These are phyloP conservation scores for Laticauda colubrina DNA, from an alignment of 2,113 vertebrate genomes.

Conservation along the genomic window DNA sequence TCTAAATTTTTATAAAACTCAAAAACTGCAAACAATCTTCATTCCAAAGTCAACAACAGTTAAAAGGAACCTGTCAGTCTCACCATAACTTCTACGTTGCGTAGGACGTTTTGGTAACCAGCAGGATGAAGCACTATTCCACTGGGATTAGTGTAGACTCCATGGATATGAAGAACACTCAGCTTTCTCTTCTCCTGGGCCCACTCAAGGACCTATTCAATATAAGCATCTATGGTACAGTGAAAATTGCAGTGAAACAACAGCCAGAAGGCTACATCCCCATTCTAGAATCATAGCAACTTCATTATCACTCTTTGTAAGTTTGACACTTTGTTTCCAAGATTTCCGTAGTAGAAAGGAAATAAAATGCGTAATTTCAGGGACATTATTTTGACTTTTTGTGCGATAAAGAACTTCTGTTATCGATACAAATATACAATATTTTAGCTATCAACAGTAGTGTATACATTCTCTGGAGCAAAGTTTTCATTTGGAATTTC, in stretches of 20 bases:
- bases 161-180: conserved; percentile 93
- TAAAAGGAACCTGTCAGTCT: conserved; percentile 43
- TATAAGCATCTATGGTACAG: neutral
- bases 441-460: neutral
- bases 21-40: neutral
- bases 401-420: neutral
- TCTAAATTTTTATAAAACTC: neutral
- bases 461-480: neutral
- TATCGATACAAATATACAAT: neutral
- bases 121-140: conserved; percentile 94
- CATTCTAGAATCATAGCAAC: neutral
- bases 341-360: neutral
- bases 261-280: neutral
- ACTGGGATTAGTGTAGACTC: conserved; percentile 94
- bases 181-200: conserved; percentile 91
- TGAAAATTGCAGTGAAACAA: neutral
- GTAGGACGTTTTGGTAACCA: conserved; percentile 92
- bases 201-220: conserved; percentile 89
- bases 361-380: neutral
- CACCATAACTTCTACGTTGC: conserved; percentile 96
- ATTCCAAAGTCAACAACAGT: neutral
- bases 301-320: neutral
- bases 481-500: neutral
- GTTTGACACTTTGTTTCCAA: neutral
- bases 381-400: neutral